Base-by-base conservation (phyloP, 2,113 vertebrate genomes). In the Cyprinodon brontotheroides region DNA sequence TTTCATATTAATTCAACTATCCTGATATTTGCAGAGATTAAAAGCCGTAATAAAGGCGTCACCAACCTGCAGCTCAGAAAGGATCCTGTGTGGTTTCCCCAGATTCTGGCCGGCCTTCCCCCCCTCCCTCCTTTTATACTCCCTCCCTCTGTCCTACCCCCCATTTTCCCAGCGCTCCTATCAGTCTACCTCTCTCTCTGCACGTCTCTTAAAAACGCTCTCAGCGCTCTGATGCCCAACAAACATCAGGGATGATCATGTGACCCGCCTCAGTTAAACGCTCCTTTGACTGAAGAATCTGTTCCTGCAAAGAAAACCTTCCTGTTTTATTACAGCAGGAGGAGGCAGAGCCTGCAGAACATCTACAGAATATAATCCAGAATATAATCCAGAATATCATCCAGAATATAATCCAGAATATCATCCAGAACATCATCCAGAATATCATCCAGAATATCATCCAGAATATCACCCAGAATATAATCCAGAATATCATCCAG, bases 101-200 rank as follows among this genome's bases (percentile, higher is more conserved):
- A 70, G 71, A 65, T 70, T 85, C 68, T 70, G 69, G 65, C 77
- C 45, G 60, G 38, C 75, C 76, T 77, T 71, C 7, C 3, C 5
- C 76, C 79, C 62, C 71, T 4, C n/a, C 4, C 41, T 89, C 78
- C 83, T 93, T 93, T 89, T 93, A 94, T 94, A 94, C 78, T 48
- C 57, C 68, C 68, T 53, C 74, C 65, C 74, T 67, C 37, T 59
- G 15, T 76, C 75, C 72, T 63, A 53, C 81, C 70, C 67, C 48
- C 53, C 71, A 82, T 41, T 45, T 70, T 80, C 75, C 57, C 69
- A 79, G 45, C 73, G 70, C 78, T 86, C 68, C 83, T 77, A 78
- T 74, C 39, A 50, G 41, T 62, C 78, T 53, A 68, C 64, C 65
- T 70, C 76, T 38, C 63, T 70, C 62, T 0, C 68, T 22, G 38